These are phyloP conservation scores for Maniola jurtina DNA, from an alignment of 1,140 invertebrate species.

Conservation along the genomic window DNA sequence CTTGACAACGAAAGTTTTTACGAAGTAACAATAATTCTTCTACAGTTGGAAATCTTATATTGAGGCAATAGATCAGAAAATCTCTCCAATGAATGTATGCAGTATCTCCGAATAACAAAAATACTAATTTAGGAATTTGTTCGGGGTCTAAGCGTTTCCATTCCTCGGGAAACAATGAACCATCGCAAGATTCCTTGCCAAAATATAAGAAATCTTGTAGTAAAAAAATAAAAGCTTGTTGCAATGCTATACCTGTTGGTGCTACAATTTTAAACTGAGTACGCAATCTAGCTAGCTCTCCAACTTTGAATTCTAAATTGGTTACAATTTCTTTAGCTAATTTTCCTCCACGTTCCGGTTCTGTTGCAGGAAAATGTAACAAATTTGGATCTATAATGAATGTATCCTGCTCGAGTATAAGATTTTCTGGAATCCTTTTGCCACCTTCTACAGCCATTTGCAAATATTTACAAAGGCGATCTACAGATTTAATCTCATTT, in stretches of 20 bases:
- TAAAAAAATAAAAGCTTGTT: conserved; percentile 77
- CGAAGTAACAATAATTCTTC: conserved; percentile 75
- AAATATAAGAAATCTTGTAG: conserved; percentile 79
- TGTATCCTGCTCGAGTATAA: conserved; percentile 71
- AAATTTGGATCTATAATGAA: conserved; percentile 71
- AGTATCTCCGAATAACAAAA: conserved; percentile 72
- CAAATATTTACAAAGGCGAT: conserved; percentile 77
- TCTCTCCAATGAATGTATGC: conserved; percentile 81
- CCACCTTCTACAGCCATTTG: conserved; percentile 79
- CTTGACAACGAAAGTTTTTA: conserved; percentile 65
- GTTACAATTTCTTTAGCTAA: conserved; percentile 39
- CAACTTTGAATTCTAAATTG: conserved; percentile 71
- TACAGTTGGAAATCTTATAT: conserved; percentile 74
- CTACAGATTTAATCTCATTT: conserved; percentile 78
- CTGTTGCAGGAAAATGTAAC: conserved; percentile 50
- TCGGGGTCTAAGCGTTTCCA: conserved; percentile 77
- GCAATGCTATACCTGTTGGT: conserved; percentile 75
- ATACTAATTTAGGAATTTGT: conserved; percentile 71
- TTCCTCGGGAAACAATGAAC: conserved; percentile 66
- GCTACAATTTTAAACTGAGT: conserved; percentile 76
- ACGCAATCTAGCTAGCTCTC: conserved; percentile 74
- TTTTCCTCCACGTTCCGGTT: conserved; percentile 27
- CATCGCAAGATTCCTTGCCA: conserved; percentile 68
- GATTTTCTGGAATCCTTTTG: conserved; percentile 62
- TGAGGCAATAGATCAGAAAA: conserved; percentile 80